Percentiles rank a stretch among this genome's conserved stretches.
These are phyloP conservation scores for Zaprionus kolodkinae DNA, from an alignment of 1,140 invertebrate species.

Conservation along the genomic window DNA sequence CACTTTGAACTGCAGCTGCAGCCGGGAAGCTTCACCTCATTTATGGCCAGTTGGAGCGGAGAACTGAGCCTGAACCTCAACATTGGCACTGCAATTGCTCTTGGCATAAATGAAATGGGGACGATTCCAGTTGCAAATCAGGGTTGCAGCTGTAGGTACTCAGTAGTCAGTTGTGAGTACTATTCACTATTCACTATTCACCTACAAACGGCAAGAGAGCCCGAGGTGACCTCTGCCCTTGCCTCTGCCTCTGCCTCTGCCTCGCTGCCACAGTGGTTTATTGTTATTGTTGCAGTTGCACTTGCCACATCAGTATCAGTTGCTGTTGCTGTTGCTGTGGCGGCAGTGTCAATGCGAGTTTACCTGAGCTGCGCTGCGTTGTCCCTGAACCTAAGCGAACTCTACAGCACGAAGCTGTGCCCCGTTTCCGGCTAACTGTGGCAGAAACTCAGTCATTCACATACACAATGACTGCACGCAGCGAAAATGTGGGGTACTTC, in stretches of 20 bases:
- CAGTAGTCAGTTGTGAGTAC: neutral
- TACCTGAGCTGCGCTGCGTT: constrained; percentile 10
- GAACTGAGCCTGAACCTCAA: constrained; percentile 26
- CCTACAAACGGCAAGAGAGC: constrained; percentile 34
- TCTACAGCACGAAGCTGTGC: constrained; percentile 46
- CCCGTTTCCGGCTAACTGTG: constrained; percentile 42
- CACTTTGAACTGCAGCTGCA: constrained; percentile 71
- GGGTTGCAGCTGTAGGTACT: constrained; percentile 46
- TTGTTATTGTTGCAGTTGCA: constrained; percentile 50
- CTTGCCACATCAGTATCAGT: neutral
- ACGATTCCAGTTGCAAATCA: constrained; percentile 42
- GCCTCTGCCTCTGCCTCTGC: neutral
- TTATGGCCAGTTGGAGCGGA: constrained; percentile 43
- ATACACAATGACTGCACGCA: neutral
- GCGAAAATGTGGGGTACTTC: neutral
- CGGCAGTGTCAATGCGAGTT: constrained; percentile 45
- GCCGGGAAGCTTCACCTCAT: constrained; percentile 53
- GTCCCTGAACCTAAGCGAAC: constrained; percentile 20
- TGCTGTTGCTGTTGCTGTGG: no score
- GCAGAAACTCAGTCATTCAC: neutral
- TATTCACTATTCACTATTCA: constrained; percentile 26
- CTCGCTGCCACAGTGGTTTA: constrained; percentile 13
- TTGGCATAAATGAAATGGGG: constrained; percentile 78
- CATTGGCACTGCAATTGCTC: constrained; percentile 63
- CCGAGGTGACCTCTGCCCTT: constrained; percentile 13